phyloP scores from a whole-genome alignment of 1,140 invertebrate species.

The Drosophila burlai region DNA sequence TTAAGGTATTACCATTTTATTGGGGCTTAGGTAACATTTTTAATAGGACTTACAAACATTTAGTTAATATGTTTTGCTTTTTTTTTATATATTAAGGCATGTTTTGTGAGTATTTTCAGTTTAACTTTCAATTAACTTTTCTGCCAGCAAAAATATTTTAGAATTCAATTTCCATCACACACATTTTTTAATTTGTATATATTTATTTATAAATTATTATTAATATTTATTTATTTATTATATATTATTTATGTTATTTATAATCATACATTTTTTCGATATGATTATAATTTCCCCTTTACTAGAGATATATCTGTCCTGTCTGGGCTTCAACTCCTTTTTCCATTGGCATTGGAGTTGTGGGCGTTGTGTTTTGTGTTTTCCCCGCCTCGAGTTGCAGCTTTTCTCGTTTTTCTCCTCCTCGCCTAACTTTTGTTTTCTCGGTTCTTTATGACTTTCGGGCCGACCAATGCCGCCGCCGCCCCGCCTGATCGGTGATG shows the following conservation, averaged over 20 bases:
- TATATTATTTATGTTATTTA: neutral
- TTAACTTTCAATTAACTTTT: no score
- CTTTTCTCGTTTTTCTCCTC: neutral
- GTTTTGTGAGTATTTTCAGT: no score
- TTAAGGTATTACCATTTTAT: neutral
- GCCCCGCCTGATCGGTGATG: conserved; percentile 20
- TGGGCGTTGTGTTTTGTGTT: neutral
- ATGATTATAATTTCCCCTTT: neutral
- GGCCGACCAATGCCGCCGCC: conserved; percentile 15
- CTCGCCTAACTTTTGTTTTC: conserved; percentile 32
- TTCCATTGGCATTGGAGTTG: neutral
- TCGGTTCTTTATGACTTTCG: conserved; percentile 37
- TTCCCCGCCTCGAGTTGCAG: neutral
- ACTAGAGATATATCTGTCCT: neutral
- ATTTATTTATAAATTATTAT: no score
- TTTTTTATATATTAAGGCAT: no score
- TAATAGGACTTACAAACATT: no score
- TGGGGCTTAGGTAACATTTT: neutral
- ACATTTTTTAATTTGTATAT: no score
- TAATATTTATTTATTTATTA: no score
- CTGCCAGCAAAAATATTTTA: no score
- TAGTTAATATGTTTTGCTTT: no score
- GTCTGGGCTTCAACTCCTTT: neutral
- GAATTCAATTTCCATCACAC: no score
- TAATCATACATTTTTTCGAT: neutral